Base-by-base conservation (phyloP, 2,888 invertebrate genomes). In the Dioctria rufipes region DNA sequence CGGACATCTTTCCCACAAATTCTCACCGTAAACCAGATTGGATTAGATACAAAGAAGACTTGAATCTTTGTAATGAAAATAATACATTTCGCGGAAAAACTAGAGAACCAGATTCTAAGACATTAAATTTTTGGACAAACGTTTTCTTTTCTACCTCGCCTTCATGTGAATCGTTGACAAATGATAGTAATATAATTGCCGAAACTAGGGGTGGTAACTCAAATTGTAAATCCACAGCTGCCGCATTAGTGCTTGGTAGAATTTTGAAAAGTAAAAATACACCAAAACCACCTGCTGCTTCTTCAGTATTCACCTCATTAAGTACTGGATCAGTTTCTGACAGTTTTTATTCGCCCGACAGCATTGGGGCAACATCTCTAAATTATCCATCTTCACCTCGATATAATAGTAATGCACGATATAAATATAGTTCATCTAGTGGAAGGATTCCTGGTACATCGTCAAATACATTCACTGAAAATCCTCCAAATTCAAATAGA, bases 121-220 rank as follows among this genome's bases (percentile, higher is more conserved):
- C 82, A 39, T 73, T 82, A 40, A 82, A 82, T 49, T 82, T 82
- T 42, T 82, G 82, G 82, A 82, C 80, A 73, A 82, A 82, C 60
- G 80, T 82, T 11, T 82, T 82, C 54, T 82, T 82, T 54, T 73
- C 82, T 3, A 61, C 80, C 13, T 80, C 80, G 51, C 82, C 82
- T 4, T 82, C 82, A 6, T 82, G 80, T 71, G 82, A 82, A 40
- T 80, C 82, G 9, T 58, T 82, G n/a, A 63, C 77, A 37, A 61
- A 63, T 63, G 77, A 77, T 49, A 46, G 43, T 63, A 25, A 25
- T 25, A 25, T 25, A 1, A 25, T 25, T 25, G 25, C 25, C 25
- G 77, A 63, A 37, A 13, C 49, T 3, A 77, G 49, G 49, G 63
- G 46, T 49, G 25, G 13, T 61, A 49, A 43, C 39, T 37, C 77